Conservation (phyloP, 2,113 vertebrate species). For the Delphinus delphis region DNA sequence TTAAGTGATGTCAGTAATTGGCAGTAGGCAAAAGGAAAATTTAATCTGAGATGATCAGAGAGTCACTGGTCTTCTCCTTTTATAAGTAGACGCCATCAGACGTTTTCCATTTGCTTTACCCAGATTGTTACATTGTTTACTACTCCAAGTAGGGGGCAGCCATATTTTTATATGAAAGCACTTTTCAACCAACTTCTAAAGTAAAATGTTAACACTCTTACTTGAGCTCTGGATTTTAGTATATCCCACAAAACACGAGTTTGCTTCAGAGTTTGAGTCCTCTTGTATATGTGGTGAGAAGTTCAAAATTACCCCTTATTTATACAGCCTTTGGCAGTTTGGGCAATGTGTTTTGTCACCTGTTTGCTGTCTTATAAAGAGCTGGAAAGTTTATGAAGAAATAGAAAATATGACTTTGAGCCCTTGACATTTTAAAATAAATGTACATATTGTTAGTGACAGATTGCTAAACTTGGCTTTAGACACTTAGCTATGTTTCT, state of each 20-base stretch:
- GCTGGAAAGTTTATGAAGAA: conserved; percentile 84
- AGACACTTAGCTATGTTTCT: conserved; percentile 86
- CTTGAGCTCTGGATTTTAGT: conserved; percentile 44
- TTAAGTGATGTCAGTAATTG: conserved; percentile 71
- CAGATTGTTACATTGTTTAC: not conserved
- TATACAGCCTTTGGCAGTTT: conserved; percentile 83
- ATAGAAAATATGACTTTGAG: conserved; percentile 86
- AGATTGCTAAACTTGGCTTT: conserved; percentile 88
- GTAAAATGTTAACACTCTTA: not conserved
- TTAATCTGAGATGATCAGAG: conserved; percentile 60
- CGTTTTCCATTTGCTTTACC: conserved; percentile 4
- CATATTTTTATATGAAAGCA: not conserved
- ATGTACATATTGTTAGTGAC: conserved; percentile 88
- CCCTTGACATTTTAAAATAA: conserved; percentile 85
- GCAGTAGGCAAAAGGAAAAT: conserved; percentile 65
- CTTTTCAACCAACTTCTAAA: conserved; percentile 17
- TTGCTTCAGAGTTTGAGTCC: conserved; percentile 62
- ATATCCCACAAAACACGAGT: conserved; percentile 6
- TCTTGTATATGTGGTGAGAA: conserved; percentile 67
- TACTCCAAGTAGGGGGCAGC: not conserved
- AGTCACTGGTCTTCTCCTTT: conserved; percentile 59
- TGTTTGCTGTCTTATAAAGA: conserved; percentile 82
- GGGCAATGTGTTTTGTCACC: conserved; percentile 84
- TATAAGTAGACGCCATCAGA: not conserved
- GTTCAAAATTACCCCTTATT: conserved; percentile 80